These are phyloP conservation scores for Gonatopus flavifemur DNA, from an alignment of 1,140 invertebrate genomes.

Conservation along the genomic window DNA sequence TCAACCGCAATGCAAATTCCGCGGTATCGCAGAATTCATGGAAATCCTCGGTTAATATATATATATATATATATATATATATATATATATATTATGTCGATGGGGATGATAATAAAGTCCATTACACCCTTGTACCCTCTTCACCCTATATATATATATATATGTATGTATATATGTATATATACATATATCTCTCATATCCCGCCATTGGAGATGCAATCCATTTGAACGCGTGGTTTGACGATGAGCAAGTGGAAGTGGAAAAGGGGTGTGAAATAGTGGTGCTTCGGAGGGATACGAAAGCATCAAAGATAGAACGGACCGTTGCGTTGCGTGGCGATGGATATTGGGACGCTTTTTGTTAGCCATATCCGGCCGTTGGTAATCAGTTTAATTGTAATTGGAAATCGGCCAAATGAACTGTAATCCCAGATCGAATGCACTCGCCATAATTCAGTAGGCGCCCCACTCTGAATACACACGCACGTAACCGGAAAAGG, in stretches of 20 bases:
- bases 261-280: not conserved
- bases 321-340: too few species aligned
- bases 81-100: constrained; percentile 9
- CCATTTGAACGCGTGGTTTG: not conserved
- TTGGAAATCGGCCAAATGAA: constrained; percentile 41
- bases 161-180: not conserved
- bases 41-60: constrained; percentile 9
- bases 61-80: not conserved
- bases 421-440: constrained; percentile 32
- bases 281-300: constrained; percentile 15
- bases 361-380: constrained; percentile 3
- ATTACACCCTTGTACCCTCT: constrained; percentile 19
- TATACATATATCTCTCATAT: too few species aligned
- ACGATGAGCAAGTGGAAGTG: not conserved
- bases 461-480: not conserved
- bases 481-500: too few species aligned
- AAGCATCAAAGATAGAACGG: too few species aligned
- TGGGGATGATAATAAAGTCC: constrained; percentile 26
- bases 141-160: not conserved
- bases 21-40: constrained; percentile 15
- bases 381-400: constrained; percentile 40
- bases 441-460: constrained; percentile 27
- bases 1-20: too few species aligned
- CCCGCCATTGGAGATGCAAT: constrained; percentile 15
- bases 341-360: constrained; percentile 23